These are phyloP conservation scores for Branchinecta lynchi DNA, from an alignment of 1,140 invertebrate genomes.

Conservation along the genomic window DNA sequence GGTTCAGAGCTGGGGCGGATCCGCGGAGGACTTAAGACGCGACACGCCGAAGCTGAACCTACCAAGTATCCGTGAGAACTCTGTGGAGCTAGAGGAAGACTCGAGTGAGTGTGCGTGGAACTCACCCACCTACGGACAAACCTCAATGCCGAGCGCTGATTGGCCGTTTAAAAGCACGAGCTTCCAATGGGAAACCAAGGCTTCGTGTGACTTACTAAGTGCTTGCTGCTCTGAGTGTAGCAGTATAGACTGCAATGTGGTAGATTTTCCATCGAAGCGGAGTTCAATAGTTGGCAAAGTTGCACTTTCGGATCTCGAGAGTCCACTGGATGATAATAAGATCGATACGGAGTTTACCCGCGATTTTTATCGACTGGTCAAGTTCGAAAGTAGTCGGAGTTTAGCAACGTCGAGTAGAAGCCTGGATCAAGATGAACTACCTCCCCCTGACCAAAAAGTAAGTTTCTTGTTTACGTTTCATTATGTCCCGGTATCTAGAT, in stretches of 20 bases:
- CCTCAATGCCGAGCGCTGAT: conserved; percentile 20
- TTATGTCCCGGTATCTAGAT: neutral
- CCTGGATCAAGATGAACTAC: conserved; percentile 13
- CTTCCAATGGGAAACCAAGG: conserved; percentile 14
- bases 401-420: conserved; percentile 50
- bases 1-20: neutral
- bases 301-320: neutral
- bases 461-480: neutral
- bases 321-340: neutral
- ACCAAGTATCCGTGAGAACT: conserved; percentile 53
- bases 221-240: neutral
- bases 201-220: neutral
- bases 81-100: conserved; percentile 52
- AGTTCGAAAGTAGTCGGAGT: conserved; percentile 61
- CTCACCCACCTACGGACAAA: conserved; percentile 39
- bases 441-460: conserved; percentile 37
- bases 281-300: neutral
- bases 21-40: conserved; percentile 38
- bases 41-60: conserved; percentile 31
- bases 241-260: neutral
- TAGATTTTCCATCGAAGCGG: neutral
- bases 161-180: conserved; percentile 22
- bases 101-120: conserved; percentile 56
- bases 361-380: conserved; percentile 57
- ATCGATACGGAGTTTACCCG: conserved; percentile 57